Base-by-base conservation (phyloP, 2,888 invertebrate genomes). In the Nemotelus nigrinus region DNA sequence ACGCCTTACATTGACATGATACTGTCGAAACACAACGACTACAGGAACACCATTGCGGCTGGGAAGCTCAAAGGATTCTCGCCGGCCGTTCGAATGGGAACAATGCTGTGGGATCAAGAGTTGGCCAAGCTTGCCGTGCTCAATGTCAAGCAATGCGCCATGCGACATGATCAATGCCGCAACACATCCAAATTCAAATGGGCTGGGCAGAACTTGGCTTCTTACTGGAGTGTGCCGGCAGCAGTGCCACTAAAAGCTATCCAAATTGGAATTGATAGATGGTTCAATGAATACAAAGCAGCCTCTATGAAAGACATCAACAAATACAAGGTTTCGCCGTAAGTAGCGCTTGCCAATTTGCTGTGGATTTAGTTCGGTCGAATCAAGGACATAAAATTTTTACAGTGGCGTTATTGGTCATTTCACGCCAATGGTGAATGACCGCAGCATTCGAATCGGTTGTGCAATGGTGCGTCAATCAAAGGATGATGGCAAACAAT, bases 61-160 rank as follows among this genome's bases (percentile, higher is more conserved):
- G 84, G 84, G 0, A 78, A 78, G n/a, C 41, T 78, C 2, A 10
- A 5, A 2, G 68, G 78, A n/a, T 84, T 83, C 53, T 77, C 74
- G 57, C 78, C 84, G 0, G 84, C 84, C 3, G 80, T 78, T 1
- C 81, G 83, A 3, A 84, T 84, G 84, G 82, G 81, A 57, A 83
- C 81, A 0, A 79, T 84, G 70, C 81, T 81, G 68, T 78, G 78
- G 78, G 63, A 78, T 53, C 0, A 2, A 53, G 78, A 78, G 44
- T 48, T 78, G 10, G 68, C 75, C 1, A 43, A n/a, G 41, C 25
- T 78, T 0, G 78, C 78, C 2, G 67, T 45, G 70, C 53, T 68
- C 44, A 78, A 78, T 53, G 75, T 68, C 6, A 58, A 50, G 63
- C 68, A 75, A 70, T 78, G 78, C 50, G 63, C 41, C 5, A 53